Percentiles rank a stretch among this genome's conserved stretches.
Evolutionary conservation across 2,797 vertebrate genomes (phyloP).

Genomic region (Schizopygopsis pylzovi): DNA sequence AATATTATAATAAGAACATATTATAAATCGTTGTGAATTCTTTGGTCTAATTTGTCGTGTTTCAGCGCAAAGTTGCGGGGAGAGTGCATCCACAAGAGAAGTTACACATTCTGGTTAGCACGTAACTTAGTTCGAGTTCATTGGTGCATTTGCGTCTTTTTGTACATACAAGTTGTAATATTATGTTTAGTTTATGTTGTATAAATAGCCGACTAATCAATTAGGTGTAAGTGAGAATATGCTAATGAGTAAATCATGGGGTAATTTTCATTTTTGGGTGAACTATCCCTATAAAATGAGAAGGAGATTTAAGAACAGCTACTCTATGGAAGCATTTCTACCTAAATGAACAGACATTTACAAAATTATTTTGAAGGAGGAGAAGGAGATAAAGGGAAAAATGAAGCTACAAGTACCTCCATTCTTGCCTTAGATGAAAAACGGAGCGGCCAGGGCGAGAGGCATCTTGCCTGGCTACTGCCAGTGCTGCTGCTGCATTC

Average conservation of each 20-base stretch:
- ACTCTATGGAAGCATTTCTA: not conserved
- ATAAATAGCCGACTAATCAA: no score
- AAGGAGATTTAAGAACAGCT: not conserved
- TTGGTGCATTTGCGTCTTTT: no score
- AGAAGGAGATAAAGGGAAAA: not conserved
- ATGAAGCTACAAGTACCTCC: conserved; percentile 56
- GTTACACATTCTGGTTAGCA: no score
- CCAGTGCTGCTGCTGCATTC: conserved; percentile 85
- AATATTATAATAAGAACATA: no score
- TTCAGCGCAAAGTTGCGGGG: no score
- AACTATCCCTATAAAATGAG: not conserved
- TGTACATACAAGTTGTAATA: no score
- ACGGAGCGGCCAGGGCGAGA: conserved; percentile 80
- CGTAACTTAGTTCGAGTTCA: no score
- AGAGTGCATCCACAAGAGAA: no score
- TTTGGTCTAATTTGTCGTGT: no score
- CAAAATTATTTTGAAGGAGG: not conserved
- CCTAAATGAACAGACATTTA: not conserved
- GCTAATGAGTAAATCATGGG: not conserved
- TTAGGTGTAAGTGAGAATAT: not conserved
- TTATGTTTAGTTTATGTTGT: no score
- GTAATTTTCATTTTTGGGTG: not conserved
- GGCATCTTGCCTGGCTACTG: conserved; percentile 86
- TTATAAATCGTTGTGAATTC: no score
- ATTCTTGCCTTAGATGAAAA: conserved; percentile 79